Evolutionary conservation across 2,888 invertebrate species (phyloP).

Genomic region (Mimumesa dahlbomi): DNA sequence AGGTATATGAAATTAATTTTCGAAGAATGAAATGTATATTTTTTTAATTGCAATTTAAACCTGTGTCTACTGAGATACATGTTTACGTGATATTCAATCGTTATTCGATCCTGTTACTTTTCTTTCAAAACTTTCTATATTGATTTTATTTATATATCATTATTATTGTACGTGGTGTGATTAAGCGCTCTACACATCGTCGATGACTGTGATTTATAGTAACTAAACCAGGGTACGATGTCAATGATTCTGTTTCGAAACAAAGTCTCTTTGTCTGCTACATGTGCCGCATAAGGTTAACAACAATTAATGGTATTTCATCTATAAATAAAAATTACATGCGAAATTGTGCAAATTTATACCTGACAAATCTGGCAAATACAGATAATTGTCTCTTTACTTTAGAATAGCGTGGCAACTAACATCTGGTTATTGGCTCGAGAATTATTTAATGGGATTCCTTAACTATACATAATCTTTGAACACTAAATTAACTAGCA

Average conservation of each 20-base stretch:
- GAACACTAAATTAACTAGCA: not conserved
- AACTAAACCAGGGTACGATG: conserved; percentile 78
- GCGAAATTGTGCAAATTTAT: not conserved
- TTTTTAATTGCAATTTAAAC: too few species aligned
- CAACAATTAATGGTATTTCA: conserved; percentile 20
- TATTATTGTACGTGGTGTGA: conserved; percentile 9
- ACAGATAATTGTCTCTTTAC: too few species aligned
- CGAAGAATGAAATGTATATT: too few species aligned
- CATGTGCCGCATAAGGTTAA: conserved; percentile 29
- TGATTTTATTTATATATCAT: not conserved
- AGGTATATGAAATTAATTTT: too few species aligned
- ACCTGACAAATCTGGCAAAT: conserved; percentile 1
- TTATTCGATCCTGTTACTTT: too few species aligned
- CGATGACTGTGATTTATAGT: conserved; percentile 70
- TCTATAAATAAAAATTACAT: conserved; percentile 52
- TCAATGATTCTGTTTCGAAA: conserved; percentile 73
- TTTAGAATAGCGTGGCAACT: too few species aligned
- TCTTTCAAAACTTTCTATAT: conserved; percentile 1
- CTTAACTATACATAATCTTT: too few species aligned
- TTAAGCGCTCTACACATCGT: conserved; percentile 12
- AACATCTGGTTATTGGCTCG: too few species aligned
- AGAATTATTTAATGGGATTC: too few species aligned
- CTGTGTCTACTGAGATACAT: too few species aligned
- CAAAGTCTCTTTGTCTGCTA: conserved; percentile 55
- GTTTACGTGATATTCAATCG: too few species aligned